phyloP scores from a whole-genome alignment of 2,797 vertebrate genomes.

The Pyrocephalus nanus region DNA sequence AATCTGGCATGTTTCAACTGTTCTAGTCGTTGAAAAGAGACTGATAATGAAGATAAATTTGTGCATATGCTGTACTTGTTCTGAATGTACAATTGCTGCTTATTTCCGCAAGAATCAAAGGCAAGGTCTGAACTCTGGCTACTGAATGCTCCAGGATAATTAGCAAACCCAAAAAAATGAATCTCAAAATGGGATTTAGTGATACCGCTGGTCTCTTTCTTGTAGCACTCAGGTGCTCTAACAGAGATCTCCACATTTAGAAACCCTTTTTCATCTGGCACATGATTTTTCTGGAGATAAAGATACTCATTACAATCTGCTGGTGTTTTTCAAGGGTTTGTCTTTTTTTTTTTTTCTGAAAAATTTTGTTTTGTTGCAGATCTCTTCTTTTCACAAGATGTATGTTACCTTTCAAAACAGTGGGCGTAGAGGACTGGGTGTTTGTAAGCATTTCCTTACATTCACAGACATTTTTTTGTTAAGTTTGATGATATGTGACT shows the following conservation, averaged over 20 bases:
- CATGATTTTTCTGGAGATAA: background rate
- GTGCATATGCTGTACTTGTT: conserved; percentile 19
- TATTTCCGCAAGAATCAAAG: conserved; percentile 19
- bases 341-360: background rate
- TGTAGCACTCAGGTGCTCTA: background rate
- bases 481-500: background rate
- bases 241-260: background rate
- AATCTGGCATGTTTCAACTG: conserved; percentile 16
- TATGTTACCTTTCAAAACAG: background rate
- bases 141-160: conserved; percentile 8
- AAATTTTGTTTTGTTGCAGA: background rate
- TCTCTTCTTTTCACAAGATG: background rate
- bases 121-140: background rate
- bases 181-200: background rate
- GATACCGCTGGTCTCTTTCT: background rate
- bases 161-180: background rate
- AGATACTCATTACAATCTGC: background rate
- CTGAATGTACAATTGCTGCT: conserved; percentile 8
- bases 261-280: background rate
- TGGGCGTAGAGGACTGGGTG: background rate
- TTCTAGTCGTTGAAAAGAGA: conserved; percentile 28
- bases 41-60: conserved; percentile 55
- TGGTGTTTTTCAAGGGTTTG: background rate
- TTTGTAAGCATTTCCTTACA: background rate
- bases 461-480: background rate